Percentiles rank a stretch among this genome's conserved stretches.
These are phyloP conservation scores for Litocranius walleri DNA, from an alignment of 2,113 vertebrate genomes.

Conservation along the genomic window DNA sequence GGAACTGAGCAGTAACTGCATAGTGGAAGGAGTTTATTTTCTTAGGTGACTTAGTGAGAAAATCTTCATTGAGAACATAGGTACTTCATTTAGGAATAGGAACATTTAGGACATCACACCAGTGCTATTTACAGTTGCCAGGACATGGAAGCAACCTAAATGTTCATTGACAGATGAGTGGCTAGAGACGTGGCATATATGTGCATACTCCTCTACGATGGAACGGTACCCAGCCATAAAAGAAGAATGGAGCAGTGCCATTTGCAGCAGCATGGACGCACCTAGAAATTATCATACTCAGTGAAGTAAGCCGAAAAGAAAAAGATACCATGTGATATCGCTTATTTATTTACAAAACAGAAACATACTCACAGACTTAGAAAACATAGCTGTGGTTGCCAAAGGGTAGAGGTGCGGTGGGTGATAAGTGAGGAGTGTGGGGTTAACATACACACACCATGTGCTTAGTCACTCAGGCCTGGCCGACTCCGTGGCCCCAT, in stretches of 20 bases:
- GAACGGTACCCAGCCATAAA: too few species aligned
- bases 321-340: neutral
- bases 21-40: neutral
- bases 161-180: neutral
- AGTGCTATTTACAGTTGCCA: neutral
- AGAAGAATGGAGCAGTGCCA: neutral
- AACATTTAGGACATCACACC: neutral
- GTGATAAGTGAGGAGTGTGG: neutral
- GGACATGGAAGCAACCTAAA: neutral
- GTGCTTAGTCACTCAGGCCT: neutral
- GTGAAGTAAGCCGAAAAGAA: neutral
- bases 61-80: neutral
- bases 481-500: neutral
- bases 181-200: neutral
- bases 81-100: neutral
- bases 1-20: neutral
- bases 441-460: accelerated
- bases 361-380: neutral
- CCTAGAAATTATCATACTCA: neutral
- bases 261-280: neutral
- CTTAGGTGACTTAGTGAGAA: neutral
- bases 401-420: neutral
- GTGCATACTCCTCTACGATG: accelerated
- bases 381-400: neutral
- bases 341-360: neutral